A percentile compares a stretch with the other conserved stretches of the same genome.
Evolutionary conservation across 2,797 vertebrate genomes (phyloP).

Genomic region (Acomys russatus): DNA sequence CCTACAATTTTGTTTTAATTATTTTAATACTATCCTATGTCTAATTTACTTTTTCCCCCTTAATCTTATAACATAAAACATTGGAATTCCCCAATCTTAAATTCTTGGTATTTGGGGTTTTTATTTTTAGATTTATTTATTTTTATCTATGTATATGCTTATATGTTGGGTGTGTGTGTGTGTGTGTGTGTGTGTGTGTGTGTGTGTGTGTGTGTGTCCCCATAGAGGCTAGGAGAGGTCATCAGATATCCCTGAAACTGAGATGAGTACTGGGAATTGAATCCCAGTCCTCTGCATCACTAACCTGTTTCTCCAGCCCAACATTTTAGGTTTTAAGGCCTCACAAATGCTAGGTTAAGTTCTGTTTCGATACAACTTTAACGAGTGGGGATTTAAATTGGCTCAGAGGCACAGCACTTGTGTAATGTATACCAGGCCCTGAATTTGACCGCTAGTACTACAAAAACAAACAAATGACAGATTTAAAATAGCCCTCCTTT

Average conservation of each 20-base stretch:
- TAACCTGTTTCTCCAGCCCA: neutral
- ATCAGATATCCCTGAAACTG: neutral
- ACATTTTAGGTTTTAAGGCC: neutral
- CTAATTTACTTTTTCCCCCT: neutral
- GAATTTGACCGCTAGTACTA: neutral
- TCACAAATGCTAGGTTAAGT: neutral
- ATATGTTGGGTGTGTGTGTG: neutral
- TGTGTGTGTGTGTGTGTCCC: neutral
- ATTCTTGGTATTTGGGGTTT: neutral
- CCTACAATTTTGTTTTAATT: constrained; percentile 44
- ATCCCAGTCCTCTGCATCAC: neutral
- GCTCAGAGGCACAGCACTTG: neutral
- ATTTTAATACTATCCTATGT: constrained; percentile 41
- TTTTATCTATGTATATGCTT: neutral
- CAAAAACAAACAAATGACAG: neutral
- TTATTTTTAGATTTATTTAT: neutral
- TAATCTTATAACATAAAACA: constrained; percentile 20
- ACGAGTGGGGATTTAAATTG: neutral
- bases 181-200: neutral
- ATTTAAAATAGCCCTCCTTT: constrained; percentile 36
- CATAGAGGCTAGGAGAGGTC: neutral
- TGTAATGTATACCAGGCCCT: neutral
- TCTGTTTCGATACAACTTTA: constrained; percentile 1
- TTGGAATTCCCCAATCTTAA: constrained; percentile 48
- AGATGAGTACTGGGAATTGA: too few species aligned